Conservation (phyloP, 1,140 invertebrate species). For the Drosophila pseudoobscura region DNA sequence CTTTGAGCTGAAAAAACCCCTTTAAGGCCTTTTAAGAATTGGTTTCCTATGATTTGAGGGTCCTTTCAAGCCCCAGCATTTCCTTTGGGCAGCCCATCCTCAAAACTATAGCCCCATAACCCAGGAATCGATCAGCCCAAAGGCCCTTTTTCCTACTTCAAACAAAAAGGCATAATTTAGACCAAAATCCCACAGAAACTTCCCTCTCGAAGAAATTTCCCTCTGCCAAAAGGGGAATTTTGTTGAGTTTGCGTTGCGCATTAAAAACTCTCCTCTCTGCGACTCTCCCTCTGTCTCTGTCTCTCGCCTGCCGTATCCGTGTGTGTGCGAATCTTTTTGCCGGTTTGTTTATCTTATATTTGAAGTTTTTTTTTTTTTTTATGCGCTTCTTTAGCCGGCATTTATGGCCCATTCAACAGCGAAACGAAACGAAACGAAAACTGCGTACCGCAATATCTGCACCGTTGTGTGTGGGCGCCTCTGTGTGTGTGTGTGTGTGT, state of each 20-base stretch:
- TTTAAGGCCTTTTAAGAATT: no score
- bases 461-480: constrained; percentile 3
- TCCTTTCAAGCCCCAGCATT: no score
- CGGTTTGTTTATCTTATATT: constrained; percentile 68
- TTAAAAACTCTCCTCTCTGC: constrained; percentile 17
- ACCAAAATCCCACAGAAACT: constrained; percentile 4
- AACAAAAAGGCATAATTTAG: constrained; percentile 3
- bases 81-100: no score
- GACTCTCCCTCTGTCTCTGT: no score
- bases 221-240: constrained; percentile 21
- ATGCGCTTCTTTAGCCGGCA: constrained; percentile 53
- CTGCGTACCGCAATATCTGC: constrained; percentile 11
- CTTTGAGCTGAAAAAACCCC: no score
- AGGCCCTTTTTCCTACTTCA: not conserved
- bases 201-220: constrained; percentile 19
- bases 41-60: no score
- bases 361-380: constrained; percentile 62
- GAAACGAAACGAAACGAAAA: constrained; percentile 30
- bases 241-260: constrained; percentile 58
- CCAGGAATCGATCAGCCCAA: not conserved
- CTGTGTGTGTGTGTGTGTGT: no score
- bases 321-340: constrained; percentile 43
- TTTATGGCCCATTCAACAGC: constrained; percentile 44
- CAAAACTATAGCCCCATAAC: not conserved
- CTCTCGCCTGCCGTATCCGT: not conserved